Conservation (phyloP, 2,797 vertebrate genomes). For the Hydrocynus forskahlii region DNA sequence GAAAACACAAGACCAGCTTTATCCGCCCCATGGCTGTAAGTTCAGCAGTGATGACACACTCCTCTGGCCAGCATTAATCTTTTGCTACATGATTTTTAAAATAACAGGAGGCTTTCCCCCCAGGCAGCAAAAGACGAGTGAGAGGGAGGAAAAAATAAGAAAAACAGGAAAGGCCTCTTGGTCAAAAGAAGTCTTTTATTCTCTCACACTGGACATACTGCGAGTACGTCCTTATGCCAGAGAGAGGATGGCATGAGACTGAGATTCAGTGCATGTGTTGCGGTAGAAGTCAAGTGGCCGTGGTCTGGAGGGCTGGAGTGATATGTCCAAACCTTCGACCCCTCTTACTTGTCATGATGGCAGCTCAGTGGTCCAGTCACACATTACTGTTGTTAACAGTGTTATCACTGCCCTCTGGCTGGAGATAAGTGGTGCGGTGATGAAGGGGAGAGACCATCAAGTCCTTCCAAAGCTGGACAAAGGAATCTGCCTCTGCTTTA, state of each 20-base stretch:
- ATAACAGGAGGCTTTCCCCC: constrained; percentile 78
- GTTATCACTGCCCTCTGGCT: constrained; percentile 73
- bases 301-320: constrained; percentile 30
- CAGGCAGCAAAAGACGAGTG: constrained; percentile 52
- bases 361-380: constrained; percentile 67
- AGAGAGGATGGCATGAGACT: constrained; percentile 9
- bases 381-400: constrained; percentile 76
- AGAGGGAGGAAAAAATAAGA: constrained; percentile 54
- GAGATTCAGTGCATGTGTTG: constrained; percentile 9
- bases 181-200: constrained; percentile 31
- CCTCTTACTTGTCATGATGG: constrained; percentile 68
- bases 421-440: constrained; percentile 52
- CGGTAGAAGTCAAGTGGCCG: neutral
- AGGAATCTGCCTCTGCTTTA: constrained; percentile 72
- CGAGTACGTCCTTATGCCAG: neutral
- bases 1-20: constrained; percentile 77
- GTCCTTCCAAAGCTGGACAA: constrained; percentile 38
- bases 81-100: constrained; percentile 79
- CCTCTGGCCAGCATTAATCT: constrained; percentile 80
- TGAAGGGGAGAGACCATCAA: constrained; percentile 64
- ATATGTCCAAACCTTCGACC: constrained; percentile 72
- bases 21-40: constrained; percentile 68
- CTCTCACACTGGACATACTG: constrained; percentile 25
- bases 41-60: constrained; percentile 82
- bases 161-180: constrained; percentile 2